Base-by-base conservation (phyloP, 2,888 invertebrate genomes). In the Drosophila cyrtoloma region DNA sequence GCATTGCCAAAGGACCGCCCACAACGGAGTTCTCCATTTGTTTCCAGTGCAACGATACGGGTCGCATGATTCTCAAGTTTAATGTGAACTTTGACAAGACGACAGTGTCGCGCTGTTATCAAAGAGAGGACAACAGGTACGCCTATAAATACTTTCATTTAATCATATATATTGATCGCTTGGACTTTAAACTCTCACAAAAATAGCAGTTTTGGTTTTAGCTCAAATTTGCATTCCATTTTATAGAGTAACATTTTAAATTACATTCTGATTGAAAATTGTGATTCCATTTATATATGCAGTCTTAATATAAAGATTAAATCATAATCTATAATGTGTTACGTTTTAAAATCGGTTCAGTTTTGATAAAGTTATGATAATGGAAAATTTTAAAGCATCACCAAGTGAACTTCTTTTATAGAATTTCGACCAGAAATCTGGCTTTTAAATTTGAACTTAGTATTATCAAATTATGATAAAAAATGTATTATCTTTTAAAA, bases 1-100 rank as follows among this genome's bases (percentile, higher is more conserved):
- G 93, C 68, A 92, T 93, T 67, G 92, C 91, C 63, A 92, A 92
- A 69, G 93, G 93, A 22, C 92, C 93, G 5, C 86, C 92, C 16
- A 88, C 83, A 12, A 84, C 93, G 1, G 93, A 93, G 63, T 93
- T 93, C 71, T 93, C 93, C 28, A 93, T 93, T 59, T 93, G 93
- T 35, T 93, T 93, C 52, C 91, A 92, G 70, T 93, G 93, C 80
- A 93, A 93, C 71, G 93, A 93, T 47, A 92, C 90, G 5, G 92
- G 92, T 16, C 86, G 93, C 5, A 89, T 91, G 37, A 90, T 93
- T 53, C 78, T 93, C 3, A 93, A 92, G 61, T 93, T 93, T 61
- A 84, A 90, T 10, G 93, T 92, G 0, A 91, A 90, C 69, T 93
- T 93, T 37, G 91, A 93, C 35, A 88, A 80, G 44, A 92, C 91